A percentile compares a stretch with the other conserved stretches of the same genome.
Evolutionary conservation across 2,113 vertebrate genomes (phyloP).

Genomic region (Plecturocebus donacophilus): DNA sequence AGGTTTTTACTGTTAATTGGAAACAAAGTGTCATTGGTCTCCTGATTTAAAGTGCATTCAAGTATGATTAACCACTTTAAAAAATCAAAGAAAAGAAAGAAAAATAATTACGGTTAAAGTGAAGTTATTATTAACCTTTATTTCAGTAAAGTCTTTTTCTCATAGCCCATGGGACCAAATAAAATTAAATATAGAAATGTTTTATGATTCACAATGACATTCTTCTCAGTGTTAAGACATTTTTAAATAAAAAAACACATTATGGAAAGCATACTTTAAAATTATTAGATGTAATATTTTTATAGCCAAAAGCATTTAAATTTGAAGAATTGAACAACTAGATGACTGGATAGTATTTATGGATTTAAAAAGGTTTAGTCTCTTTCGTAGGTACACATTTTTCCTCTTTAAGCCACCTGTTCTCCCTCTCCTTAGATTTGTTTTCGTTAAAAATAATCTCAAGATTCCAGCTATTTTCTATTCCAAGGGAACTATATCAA

Average conservation of each 20-base stretch:
- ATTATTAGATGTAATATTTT: constrained; percentile 80
- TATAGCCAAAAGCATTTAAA: constrained; percentile 72
- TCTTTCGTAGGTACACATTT: constrained; percentile 65
- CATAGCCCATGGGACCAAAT: constrained; percentile 53
- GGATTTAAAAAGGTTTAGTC: constrained; percentile 61
- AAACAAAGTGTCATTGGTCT: constrained; percentile 84
- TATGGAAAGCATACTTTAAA: constrained; percentile 72
- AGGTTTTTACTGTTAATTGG: constrained; percentile 86
- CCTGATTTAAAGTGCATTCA: constrained; percentile 85
- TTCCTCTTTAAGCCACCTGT: constrained; percentile 50
- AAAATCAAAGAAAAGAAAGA: constrained; percentile 60
- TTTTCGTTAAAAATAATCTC: constrained; percentile 67
- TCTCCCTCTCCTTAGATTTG: constrained; percentile 53
- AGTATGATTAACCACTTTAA: constrained; percentile 77
- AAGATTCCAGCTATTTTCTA: constrained; percentile 41
- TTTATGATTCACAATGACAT: constrained; percentile 65
- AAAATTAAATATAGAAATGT: constrained; percentile 70
- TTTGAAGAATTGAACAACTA: constrained; percentile 68
- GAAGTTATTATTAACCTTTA: constrained; percentile 67
- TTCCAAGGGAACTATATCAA: constrained; percentile 26
- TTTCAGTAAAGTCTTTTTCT: constrained; percentile 73
- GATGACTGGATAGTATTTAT: constrained; percentile 61
- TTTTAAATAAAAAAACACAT: constrained; percentile 58
- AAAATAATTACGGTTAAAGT: constrained; percentile 80
- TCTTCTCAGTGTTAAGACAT: constrained; percentile 67